Base-by-base conservation (phyloP, 2,113 vertebrate species). In the Sula dactylatra region DNA sequence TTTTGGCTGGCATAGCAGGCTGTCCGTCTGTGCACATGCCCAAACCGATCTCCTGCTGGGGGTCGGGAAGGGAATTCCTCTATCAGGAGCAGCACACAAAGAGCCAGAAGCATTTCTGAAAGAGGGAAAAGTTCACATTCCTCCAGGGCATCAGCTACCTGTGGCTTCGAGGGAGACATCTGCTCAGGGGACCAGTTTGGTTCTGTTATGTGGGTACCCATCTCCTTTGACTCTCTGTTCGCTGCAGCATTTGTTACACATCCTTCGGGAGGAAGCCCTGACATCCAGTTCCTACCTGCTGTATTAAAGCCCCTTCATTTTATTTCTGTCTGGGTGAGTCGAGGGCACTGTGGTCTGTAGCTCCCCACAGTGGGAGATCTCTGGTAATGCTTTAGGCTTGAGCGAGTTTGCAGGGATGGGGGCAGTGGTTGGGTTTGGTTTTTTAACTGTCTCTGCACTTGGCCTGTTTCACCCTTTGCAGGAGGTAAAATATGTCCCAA, bases 301-400 rank as follows among this genome's bases (percentile, higher is more conserved):
- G 2, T 44, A 13, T 82, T 67, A 72, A 94, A 79, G 34, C 16
- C 52, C 64, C 38, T 74, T 55, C 4, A 14, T 71, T 92, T 64
- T 38, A 1, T 85, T 93, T 82, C 52, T 66, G 18, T 50, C 44
- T 36, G 91, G 27, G 29, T 67, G 24, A 44, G 58, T 64, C 10
- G 11, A 76, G 50, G 94, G 73, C 96, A 22, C 31, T 90, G 88
- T 96, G 94, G 92, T 97, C 97, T 98, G 86, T 95, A 97, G 98
- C 97, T 97, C 98, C 97, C 95, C 98, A 86, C 70, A 95, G 98
- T 94, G 97, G 97, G 86, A 91, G 88, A 91, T 93, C 55, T 79
- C 77, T 82, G 90, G 24, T 95, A 98, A 87, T 95, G 85, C 96
- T 87, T 88, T 73, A 80, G 90, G 94, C 82, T 96, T 84, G 59